Evolutionary conservation across 2,797 vertebrate species (phyloP).

Genomic region (Cheirogaleus major): DNA sequence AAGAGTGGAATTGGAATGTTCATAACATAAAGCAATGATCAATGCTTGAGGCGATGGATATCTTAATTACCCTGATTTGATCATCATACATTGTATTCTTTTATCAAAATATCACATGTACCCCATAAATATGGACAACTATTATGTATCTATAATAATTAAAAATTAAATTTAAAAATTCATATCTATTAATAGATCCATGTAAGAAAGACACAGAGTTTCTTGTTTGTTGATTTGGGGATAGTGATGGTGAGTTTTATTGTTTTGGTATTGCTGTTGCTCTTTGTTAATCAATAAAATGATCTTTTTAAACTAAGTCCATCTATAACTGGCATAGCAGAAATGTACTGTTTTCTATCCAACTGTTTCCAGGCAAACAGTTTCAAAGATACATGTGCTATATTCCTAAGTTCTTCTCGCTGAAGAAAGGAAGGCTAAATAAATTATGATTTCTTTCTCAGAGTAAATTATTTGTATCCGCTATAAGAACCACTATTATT

Average conservation of each 20-base stretch:
- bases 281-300: slow-evolving; percentile 1
- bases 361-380: background rate
- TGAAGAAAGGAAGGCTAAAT: slow-evolving; percentile 10
- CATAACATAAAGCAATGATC: background rate
- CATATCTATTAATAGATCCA: background rate
- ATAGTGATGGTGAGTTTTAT: background rate
- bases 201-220: background rate
- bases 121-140: background rate
- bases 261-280: background rate
- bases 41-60: background rate
- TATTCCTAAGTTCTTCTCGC: slow-evolving; percentile 1
- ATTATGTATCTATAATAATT: background rate
- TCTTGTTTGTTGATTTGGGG: background rate
- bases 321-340: background rate
- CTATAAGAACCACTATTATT: background rate
- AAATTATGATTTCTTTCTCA: background rate
- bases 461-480: background rate
- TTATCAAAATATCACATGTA: background rate
- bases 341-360: background rate
- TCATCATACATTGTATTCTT: background rate
- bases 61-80: background rate
- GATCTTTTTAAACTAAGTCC: background rate
- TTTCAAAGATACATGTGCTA: background rate
- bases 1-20: background rate
- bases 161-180: background rate